phyloP scores from a whole-genome alignment of 2,888 invertebrate species.

The Clivina fossor region DNA sequence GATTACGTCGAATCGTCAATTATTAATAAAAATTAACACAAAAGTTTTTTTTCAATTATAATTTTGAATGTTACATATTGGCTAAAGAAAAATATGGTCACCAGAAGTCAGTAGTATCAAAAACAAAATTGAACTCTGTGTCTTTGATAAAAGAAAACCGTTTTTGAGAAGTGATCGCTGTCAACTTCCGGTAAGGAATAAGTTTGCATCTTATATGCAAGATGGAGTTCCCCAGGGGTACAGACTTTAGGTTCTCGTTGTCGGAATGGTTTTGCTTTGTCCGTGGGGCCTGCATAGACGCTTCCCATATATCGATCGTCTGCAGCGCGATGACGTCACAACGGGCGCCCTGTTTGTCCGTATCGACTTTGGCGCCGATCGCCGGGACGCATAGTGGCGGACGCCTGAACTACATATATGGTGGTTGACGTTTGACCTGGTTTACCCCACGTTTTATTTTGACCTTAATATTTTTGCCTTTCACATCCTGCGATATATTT shows the following conservation, averaged over 20 bases:
- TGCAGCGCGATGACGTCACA: constrained; percentile 39
- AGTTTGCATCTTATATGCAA: constrained; percentile 8
- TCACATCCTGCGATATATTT: constrained; percentile 1
- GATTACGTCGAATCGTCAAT: too few relatives aligned
- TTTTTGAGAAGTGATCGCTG: constrained; percentile 5
- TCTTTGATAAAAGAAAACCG: too few relatives aligned
- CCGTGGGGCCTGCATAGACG: constrained; percentile 21
- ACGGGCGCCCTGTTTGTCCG: constrained; percentile 29
- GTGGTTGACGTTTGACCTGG: background rate
- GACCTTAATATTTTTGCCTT: constrained; percentile 20
- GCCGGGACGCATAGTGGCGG: constrained; percentile 11
- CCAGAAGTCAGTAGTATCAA: too few relatives aligned
- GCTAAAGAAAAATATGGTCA: too few relatives aligned
- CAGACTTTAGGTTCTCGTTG: constrained; percentile 12
- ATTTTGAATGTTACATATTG: too few relatives aligned
- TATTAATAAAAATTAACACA: too few relatives aligned
- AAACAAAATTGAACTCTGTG: too few relatives aligned
- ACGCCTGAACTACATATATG: background rate
- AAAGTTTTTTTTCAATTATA: too few relatives aligned
- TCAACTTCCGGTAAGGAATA: constrained; percentile 12
- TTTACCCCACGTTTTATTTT: background rate
- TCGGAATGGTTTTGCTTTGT: too few relatives aligned
- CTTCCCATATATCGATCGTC: constrained; percentile 30
- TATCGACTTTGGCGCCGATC: constrained; percentile 35
- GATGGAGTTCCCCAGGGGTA: constrained; percentile 16